These are phyloP conservation scores for Rhamphomyia laevipes DNA, from an alignment of 2,888 invertebrate genomes.

Conservation along the genomic window DNA sequence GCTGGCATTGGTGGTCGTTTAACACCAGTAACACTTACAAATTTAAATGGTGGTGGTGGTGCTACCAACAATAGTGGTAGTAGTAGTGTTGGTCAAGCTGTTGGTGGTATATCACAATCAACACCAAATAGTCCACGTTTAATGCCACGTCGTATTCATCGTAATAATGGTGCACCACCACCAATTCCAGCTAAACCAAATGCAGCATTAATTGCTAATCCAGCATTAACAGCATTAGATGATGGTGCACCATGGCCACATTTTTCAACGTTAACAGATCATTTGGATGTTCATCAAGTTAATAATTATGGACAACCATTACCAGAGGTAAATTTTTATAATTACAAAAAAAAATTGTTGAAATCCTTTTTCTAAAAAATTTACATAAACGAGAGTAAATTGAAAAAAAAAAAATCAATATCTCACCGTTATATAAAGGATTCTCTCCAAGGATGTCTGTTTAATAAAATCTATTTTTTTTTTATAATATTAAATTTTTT, in stretches of 20 bases:
- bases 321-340: constrained; percentile 30
- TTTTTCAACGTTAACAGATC: constrained; percentile 31
- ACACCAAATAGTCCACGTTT: constrained; percentile 64
- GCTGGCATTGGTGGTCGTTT: constrained; percentile 22
- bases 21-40: neutral
- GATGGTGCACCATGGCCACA: constrained; percentile 35
- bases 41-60: neutral
- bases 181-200: constrained; percentile 31
- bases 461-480: neutral
- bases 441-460: too few relatives aligned
- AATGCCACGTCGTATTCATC: constrained; percentile 46
- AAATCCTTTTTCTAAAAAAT: too few relatives aligned
- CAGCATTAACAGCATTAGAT: constrained; percentile 27
- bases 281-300: constrained; percentile 33
- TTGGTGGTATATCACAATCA: constrained; percentile 37
- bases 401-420: neutral
- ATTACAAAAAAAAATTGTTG: too few relatives aligned
- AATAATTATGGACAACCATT: constrained; percentile 38
- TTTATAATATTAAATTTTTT: neutral
- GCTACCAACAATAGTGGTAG: constrained; percentile 3
- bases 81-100: constrained; percentile 2
- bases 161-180: constrained; percentile 24
- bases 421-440: neutral
- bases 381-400: neutral
- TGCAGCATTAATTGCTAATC: constrained; percentile 22